Percentiles rank a stretch among this genome's conserved stretches.
Evolutionary conservation across 1,140 invertebrate species (phyloP).

Genomic region (Globodera ellingtonae): DNA sequence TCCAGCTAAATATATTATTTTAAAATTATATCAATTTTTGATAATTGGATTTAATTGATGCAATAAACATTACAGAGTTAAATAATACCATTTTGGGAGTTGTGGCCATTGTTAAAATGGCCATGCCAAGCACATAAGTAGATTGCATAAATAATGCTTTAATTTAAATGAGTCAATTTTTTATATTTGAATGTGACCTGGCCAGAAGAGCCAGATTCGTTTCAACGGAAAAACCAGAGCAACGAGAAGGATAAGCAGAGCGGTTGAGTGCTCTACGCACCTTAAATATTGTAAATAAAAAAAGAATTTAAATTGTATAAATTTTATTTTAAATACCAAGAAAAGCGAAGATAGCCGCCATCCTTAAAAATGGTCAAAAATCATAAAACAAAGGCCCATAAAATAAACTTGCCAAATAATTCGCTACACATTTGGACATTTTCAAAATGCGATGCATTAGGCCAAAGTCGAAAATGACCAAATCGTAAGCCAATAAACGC

Average conservation of each 20-base stretch:
- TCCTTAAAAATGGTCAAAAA: constrained; percentile 21
- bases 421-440: constrained; percentile 61
- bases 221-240: constrained; percentile 39
- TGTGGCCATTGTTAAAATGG: constrained; percentile 58
- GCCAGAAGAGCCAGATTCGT: constrained; percentile 57
- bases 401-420: constrained; percentile 43
- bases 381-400: no score
- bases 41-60: no score
- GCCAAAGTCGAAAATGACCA: constrained; percentile 61
- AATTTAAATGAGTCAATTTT: constrained; percentile 2
- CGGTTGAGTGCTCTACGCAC: constrained; percentile 54
- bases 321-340: constrained; percentile 32
- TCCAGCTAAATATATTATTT: constrained; percentile 25
- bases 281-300: constrained; percentile 43
- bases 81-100: constrained; percentile 50
- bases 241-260: constrained; percentile 46
- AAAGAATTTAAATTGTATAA: constrained; percentile 26
- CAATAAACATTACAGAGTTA: no score
- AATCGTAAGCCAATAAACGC: constrained; percentile 56
- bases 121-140: constrained; percentile 55
- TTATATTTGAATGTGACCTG: constrained; percentile 40
- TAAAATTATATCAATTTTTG: no score
- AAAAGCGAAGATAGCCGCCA: constrained; percentile 54
- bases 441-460: constrained; percentile 60
- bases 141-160: constrained; percentile 58